Conservation (phyloP, 2,113 vertebrate species). For the Oxygymnocypris stewartii region DNA sequence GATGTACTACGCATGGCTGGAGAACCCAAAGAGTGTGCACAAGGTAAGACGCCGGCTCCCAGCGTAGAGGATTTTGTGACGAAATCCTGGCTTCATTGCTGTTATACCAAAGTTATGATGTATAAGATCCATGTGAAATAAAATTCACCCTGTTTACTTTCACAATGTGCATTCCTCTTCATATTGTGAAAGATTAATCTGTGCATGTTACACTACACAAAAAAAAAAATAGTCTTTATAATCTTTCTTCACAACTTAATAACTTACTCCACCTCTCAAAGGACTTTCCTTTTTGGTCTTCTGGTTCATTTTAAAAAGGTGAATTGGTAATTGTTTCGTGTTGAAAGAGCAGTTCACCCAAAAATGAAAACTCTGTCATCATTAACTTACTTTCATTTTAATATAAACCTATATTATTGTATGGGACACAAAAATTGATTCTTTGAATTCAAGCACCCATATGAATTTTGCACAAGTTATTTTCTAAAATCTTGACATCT, state of each 20-base stretch:
- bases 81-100: not conserved
- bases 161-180: not conserved
- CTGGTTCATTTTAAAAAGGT: not conserved
- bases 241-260: not conserved
- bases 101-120: not conserved
- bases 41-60: conserved; percentile 79
- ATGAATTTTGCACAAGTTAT: not conserved
- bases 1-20: conserved; percentile 95
- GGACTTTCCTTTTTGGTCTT: not conserved
- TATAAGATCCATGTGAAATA: not conserved
- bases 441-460: not conserved
- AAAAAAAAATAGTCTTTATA: not conserved
- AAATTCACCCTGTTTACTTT: not conserved
- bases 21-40: conserved; percentile 93
- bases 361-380: not conserved
- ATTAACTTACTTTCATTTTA: not conserved
- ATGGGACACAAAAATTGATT: not conserved
- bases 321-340: not conserved
- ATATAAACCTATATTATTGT: not conserved
- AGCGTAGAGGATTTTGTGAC: not conserved
- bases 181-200: not conserved
- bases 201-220: not conserved
- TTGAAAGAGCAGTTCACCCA: not conserved
- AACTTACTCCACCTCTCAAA: not conserved
- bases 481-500: not conserved